These are phyloP conservation scores for Gadopsis bispinosus DNA, from an alignment of 2,797 vertebrate genomes.

Conservation along the genomic window DNA sequence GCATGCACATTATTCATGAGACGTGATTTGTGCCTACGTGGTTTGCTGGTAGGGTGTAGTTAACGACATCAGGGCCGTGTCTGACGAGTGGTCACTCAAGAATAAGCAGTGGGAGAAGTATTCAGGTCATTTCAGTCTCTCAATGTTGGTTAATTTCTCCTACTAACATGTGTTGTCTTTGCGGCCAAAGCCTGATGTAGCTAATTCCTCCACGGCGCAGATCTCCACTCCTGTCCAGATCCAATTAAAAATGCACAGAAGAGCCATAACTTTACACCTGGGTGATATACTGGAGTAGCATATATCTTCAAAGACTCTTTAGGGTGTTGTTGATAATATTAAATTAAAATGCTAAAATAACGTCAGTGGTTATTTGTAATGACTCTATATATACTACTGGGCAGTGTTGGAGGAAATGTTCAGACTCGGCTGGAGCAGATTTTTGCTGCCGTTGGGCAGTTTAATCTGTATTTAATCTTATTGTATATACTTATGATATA, in stretches of 20 bases:
- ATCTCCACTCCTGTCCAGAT: not conserved
- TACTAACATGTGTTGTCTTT: not conserved
- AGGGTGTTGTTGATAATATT: no score
- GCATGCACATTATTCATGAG: conserved; percentile 67
- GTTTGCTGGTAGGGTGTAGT: conserved; percentile 35
- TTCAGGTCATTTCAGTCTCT: not conserved
- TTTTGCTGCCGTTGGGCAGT: not conserved
- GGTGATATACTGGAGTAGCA: no score
- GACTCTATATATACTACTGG: not conserved
- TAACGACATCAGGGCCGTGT: conserved; percentile 32
- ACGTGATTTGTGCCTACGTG: conserved; percentile 43
- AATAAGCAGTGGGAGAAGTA: conserved; percentile 2
- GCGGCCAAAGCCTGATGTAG: not conserved
- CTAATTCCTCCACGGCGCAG: not conserved
- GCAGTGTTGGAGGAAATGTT: not conserved
- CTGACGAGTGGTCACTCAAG: conserved; percentile 29
- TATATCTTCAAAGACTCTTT: no score
- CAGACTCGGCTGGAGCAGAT: not conserved
- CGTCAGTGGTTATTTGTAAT: not conserved
- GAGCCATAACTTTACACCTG: not conserved
- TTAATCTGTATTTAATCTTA: not conserved
- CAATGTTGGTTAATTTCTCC: not conserved
- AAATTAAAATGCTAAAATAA: not conserved
- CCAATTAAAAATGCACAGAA: not conserved
- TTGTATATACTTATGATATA: not conserved